A percentile compares a stretch with the other conserved stretches of the same genome.
phyloP scores from a whole-genome alignment of 1,140 invertebrate genomes.

The Oreohelix idahoensis region DNA sequence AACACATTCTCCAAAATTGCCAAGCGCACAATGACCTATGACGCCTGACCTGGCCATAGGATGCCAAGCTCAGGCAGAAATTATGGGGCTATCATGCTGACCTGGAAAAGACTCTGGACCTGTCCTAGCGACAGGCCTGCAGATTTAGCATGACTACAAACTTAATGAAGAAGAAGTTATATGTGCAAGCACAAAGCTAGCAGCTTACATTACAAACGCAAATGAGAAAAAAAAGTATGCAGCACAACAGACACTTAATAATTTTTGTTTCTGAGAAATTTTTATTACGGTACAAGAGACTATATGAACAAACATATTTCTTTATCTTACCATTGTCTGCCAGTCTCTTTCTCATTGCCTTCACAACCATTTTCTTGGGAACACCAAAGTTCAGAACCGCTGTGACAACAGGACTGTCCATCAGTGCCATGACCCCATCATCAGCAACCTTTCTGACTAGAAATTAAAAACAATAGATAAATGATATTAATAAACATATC shows the following conservation, averaged over 20 bases:
- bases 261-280: not conserved
- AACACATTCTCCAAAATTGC: too few species aligned
- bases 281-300: not conserved
- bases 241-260: not conserved
- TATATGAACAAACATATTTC: not conserved
- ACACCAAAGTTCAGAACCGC: constrained; percentile 50
- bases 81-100: too few species aligned
- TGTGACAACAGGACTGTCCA: constrained; percentile 47
- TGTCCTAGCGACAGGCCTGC: too few species aligned
- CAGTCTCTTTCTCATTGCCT: constrained; percentile 45
- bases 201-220: not conserved
- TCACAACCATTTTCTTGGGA: constrained; percentile 41
- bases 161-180: not conserved
- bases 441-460: constrained; percentile 30
- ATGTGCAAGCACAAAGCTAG: not conserved
- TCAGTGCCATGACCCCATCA: constrained; percentile 46
- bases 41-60: too few species aligned
- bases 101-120: too few species aligned
- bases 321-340: constrained; percentile 42
- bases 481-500: too few species aligned
- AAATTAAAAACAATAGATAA: not conserved
- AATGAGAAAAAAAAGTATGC: too few species aligned
- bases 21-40: too few species aligned
- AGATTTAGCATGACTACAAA: too few species aligned
- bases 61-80: too few species aligned